Evolutionary conservation across 2,797 vertebrate species (phyloP), one percentile per base, ranked within the genome.

Genomic region (Chiroxiphia lanceolata): DNA sequence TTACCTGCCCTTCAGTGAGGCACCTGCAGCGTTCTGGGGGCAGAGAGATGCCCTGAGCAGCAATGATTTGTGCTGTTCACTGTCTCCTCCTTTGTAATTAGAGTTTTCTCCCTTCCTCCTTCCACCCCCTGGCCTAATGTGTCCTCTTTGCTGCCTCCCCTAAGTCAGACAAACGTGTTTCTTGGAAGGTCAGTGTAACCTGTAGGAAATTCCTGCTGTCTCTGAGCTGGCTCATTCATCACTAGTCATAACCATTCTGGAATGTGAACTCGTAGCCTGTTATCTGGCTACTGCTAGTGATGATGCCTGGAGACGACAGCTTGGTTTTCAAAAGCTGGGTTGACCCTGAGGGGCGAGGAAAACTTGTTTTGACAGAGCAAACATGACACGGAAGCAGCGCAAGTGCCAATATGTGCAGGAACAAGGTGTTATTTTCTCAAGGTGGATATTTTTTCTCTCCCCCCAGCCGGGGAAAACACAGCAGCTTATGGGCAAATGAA

Each of bases 331-430:
- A 96, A 97, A 95, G 91, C 47, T 83, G 54, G 69, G 86, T 86
- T 96, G 97, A 96, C 94, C 95, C 95, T 34, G 9, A 84, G 91
- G 97, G 97, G 82, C 3, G 74, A 93, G 92, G 93, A 89, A 94
- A 95, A 94, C 96, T 97, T 96, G 95, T 97, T 97, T 95, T 95
- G 96, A 96, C 93, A 90, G 70, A 89, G 68, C 86, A 88, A 82
- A 93, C 83, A 87, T 86, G 90, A 93, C 40, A 48, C 50, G 87
- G 93, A 95, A 93, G 90, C 93, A 88, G 78, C 34, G 38, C 56
- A 50, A 91, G 84, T 86, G 93, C 89, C 95, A 90, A 38, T 51
- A 71, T 48, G 60, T 93, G 93, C 78, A 87, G 82, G 72, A 93
- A 60, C 76, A 61, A 97, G 94, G 94, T 92, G 83, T 85, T 91